phyloP scores from a whole-genome alignment of 2,888 invertebrate species.

The Lysandra bellargus region DNA sequence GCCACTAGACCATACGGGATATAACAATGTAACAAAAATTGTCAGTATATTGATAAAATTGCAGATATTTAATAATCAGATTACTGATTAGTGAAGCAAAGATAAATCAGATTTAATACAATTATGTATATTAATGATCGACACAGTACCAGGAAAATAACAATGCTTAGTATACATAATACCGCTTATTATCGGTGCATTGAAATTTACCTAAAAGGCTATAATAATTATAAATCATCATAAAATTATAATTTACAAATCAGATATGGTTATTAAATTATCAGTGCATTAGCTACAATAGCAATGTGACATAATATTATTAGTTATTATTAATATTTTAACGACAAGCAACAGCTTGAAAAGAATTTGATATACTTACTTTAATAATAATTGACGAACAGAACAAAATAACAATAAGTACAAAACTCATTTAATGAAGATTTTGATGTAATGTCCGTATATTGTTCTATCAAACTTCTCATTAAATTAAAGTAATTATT shows the following conservation, averaged over 20 bases:
- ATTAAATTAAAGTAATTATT: too few relatives aligned
- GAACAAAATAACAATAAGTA: too few relatives aligned
- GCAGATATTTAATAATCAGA: background rate
- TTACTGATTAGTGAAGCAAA: background rate
- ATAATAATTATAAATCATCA: background rate
- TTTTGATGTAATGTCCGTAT: too few relatives aligned
- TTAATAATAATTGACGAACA: too few relatives aligned
- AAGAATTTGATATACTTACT: too few relatives aligned
- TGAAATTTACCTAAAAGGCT: background rate
- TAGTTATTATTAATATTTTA: too few relatives aligned
- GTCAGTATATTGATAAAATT: background rate
- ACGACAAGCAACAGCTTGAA: too few relatives aligned
- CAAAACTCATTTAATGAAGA: too few relatives aligned
- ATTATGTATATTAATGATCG: background rate
- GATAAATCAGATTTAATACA: background rate
- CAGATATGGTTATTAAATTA: background rate
- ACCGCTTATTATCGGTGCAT: background rate
- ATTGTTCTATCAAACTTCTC: too few relatives aligned
- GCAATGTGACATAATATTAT: background rate
- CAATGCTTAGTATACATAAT: background rate
- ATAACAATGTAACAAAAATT: background rate
- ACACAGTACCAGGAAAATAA: background rate
- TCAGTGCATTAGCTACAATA: background rate
- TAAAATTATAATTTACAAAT: background rate
- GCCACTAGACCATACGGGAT: slow-evolving; percentile 12